Evolutionary conservation across 2,797 vertebrate species (phyloP), one percentile per base, ranked within the genome.

Genomic region (Orestias chungarensis): DNA sequence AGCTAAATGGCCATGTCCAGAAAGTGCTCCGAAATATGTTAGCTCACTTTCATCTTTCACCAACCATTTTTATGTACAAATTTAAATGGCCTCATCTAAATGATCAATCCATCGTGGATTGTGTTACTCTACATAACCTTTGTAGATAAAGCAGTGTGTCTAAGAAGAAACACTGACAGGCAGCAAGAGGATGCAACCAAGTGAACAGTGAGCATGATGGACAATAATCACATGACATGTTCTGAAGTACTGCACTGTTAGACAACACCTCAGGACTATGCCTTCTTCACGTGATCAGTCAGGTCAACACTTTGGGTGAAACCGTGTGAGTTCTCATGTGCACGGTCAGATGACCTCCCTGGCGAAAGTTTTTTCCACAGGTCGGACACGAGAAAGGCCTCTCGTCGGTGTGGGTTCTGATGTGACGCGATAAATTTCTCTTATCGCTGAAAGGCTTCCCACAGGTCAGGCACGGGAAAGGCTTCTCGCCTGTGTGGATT

Each of bases 341-440:
- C 11, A 62, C 59, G 40, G 59, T 62, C 35, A 62, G 40, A 40
- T 62, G 59, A 7, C 59, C 59, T 62, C 59, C 35, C 25, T 62
- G 59, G 15, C 35, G 59, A 40, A 62, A 62, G 59, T 62, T 62
- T 62, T 62, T 62, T 62, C 59, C 59, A 62, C 59, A 62, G 15
- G 59, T 62, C 6, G 59, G 59, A 62, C 59, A 62, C 4, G 35
- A 62, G 59, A 62, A 62, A 62, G 59, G 59, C 59, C 59, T 62
- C 35, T 62, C 59, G 1, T 62, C 59, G 38, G 59, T 62, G 35
- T 62, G 59, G 14, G 59, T 62, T 62, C 35, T 62, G 35, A 62
- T 62, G 59, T 62, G 59, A 38, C 59, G 59, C 14, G 59, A 62
- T 62, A 62, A 62, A 62, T 62, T 62, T 62, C 59, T 62, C 35